Conservation (phyloP, 1,140 invertebrate genomes). For the Ceratosolen fusciceps region DNA sequence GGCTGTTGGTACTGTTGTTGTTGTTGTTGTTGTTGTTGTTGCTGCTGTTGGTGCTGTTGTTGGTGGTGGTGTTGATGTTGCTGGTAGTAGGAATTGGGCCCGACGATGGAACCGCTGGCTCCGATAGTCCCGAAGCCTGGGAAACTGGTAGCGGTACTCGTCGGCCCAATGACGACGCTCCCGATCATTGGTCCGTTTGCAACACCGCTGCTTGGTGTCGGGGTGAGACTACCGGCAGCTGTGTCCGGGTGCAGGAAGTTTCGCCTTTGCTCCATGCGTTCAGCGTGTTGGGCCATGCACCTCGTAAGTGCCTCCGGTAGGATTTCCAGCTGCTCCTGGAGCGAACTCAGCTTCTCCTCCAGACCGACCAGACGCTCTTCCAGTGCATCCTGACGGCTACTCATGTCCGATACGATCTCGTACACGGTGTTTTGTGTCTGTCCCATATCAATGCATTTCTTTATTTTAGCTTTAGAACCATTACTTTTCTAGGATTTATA, state of each 20-base stretch:
- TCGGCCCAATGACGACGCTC: conserved; percentile 58
- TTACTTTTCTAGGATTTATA: too few species aligned
- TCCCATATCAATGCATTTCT: neutral
- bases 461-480: too few species aligned
- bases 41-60: conserved; percentile 38
- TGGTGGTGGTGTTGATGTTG: conserved; percentile 32
- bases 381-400: conserved; percentile 88
- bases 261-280: conserved; percentile 80
- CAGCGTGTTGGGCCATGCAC: conserved; percentile 79
- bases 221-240: conserved; percentile 72
- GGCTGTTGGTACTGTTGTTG: conserved; percentile 36
- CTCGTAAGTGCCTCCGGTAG: conserved; percentile 86
- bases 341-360: conserved; percentile 86
- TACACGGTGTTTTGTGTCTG: conserved; percentile 98
- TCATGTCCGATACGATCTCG: conserved; percentile 97
- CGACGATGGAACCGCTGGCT: conserved; percentile 60
- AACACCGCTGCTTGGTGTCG: conserved; percentile 65
- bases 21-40: conserved; percentile 27
- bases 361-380: conserved; percentile 89
- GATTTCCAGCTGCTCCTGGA: conserved; percentile 86
- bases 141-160: conserved; percentile 13
- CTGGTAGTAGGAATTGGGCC: conserved; percentile 47
- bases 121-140: conserved; percentile 58
- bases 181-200: conserved; percentile 55
- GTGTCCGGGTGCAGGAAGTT: conserved; percentile 90